Conservation (phyloP, 1,140 invertebrate species). For the Cephus cinctus region DNA sequence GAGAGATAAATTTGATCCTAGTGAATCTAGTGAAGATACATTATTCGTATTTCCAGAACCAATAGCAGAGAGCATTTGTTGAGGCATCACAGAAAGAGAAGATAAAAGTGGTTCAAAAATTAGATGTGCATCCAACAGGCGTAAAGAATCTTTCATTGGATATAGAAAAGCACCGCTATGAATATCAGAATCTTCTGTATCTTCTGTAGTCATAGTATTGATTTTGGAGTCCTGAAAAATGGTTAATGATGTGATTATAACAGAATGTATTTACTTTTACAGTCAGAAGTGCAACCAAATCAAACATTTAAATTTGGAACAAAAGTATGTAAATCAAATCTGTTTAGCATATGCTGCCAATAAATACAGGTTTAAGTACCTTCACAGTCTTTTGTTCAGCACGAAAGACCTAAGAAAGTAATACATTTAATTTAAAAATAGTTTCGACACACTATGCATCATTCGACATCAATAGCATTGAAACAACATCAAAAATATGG, state of each 20-base stretch:
- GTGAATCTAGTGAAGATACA: conserved; percentile 75
- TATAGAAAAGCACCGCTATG: conserved; percentile 63
- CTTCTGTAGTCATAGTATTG: conserved; percentile 61
- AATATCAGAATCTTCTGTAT: conserved; percentile 55
- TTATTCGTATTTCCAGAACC: conserved; percentile 56
- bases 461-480: no score
- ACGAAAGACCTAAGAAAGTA: conserved; percentile 46
- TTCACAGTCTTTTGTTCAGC: conserved; percentile 48
- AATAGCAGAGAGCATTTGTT: conserved; percentile 69
- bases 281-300: conserved; percentile 5
- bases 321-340: neutral
- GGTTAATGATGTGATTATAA: no score
- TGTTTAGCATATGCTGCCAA: neutral
- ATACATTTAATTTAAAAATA: neutral
- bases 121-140: conserved; percentile 86
- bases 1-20: conserved; percentile 89
- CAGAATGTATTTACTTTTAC: conserved; percentile 1
- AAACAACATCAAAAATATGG: conserved; percentile 3
- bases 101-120: conserved; percentile 87
- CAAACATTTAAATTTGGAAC: neutral
- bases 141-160: conserved; percentile 78
- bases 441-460: no score
- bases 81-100: conserved; percentile 81
- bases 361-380: conserved; percentile 30
- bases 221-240: conserved; percentile 60